phyloP scores from a whole-genome alignment of 2,888 invertebrate genomes.

The Reticulitermes lucifugus region DNA sequence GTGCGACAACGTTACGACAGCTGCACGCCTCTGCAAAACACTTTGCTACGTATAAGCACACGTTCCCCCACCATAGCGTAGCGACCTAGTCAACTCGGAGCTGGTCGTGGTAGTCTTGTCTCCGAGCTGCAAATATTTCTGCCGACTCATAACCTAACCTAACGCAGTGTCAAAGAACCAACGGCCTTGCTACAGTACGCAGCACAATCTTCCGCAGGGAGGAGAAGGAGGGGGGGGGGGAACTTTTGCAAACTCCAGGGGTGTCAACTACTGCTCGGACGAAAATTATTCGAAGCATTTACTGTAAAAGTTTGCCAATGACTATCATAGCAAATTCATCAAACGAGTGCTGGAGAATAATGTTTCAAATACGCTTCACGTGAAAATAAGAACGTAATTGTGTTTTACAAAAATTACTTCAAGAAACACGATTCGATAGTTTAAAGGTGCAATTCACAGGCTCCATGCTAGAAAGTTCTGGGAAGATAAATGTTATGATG shows the following conservation, averaged over 20 bases:
- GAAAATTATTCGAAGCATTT: not conserved
- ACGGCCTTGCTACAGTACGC: conserved; percentile 26
- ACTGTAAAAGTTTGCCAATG: too few relatives aligned
- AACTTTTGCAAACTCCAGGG: conserved; percentile 28
- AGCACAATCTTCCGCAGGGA: too few relatives aligned
- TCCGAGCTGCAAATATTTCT: conserved; percentile 29
- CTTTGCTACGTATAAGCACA: not conserved
- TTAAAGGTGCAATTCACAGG: too few relatives aligned
- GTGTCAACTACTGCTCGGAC: not conserved
- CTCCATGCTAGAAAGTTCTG: too few relatives aligned
- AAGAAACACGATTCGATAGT: too few relatives aligned
- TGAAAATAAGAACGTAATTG: too few relatives aligned
- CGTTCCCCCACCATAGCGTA: not conserved
- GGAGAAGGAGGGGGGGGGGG: not conserved
- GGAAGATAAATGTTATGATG: too few relatives aligned
- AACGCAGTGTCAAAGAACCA: conserved; percentile 30
- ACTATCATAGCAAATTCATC: too few relatives aligned
- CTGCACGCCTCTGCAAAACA: conserved; percentile 26
- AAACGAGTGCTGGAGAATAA: too few relatives aligned
- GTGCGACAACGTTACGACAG: not conserved
- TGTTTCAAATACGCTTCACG: too few relatives aligned
- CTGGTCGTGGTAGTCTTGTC: conserved; percentile 2
- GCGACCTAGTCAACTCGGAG: conserved; percentile 28
- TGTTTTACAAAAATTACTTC: too few relatives aligned
- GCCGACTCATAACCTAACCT: conserved; percentile 41